Evolutionary conservation across 2,797 vertebrate species (phyloP), one percentile per base, ranked within the genome.

Genomic region (Syngnathus rostellatus): DNA sequence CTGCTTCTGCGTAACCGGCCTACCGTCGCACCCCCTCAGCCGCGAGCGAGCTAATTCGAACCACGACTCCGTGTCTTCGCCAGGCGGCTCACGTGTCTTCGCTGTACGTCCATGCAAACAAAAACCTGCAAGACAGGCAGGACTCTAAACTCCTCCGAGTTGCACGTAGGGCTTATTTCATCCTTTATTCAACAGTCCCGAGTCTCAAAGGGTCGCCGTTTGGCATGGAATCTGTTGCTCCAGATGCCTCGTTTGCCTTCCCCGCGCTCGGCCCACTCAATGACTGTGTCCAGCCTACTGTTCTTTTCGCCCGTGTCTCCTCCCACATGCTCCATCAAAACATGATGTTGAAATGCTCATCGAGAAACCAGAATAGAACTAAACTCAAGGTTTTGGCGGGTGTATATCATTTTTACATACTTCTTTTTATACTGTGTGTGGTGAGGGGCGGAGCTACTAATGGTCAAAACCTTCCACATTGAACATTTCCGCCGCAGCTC

Each of bases 21-120:
- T 77, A 84, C 83, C 75, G 78, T 77, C 83, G 75, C 69, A 57
- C 87, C 83, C 79, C 79, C 85, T 78, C 82, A 80, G 70, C 82
- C 25, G 31, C 0, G 39, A 45, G 40, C n/a, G 60, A 31, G 31
- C n/a, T 62, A 11, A 43, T 23, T 23, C 23, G 39, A 62, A 62
- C 39, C 60, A 45, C 23, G 11, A n/a, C 19, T 43, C 83, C 73
- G 79, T 73, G 80, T 83, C 78, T 68, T 62, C 71, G 72, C 53
- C 64, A 71, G 58, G 51, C 54, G 68, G 31, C 68, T 62, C 40
- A 43, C 60, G 41, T 62, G 60, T 45, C 14, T 10, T 45, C 19
- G 25, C n/a, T 39, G 57, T 61, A 60, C n/a, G 1, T 1, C 60
- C 40, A 45, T 21, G 8, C 41, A 17, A 14, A 62, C 6, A 45